Percentiles rank a stretch among this genome's conserved stretches.
Evolutionary conservation across 2,888 invertebrate genomes (phyloP).

Genomic region (Acanthosepion pharaonis): DNA sequence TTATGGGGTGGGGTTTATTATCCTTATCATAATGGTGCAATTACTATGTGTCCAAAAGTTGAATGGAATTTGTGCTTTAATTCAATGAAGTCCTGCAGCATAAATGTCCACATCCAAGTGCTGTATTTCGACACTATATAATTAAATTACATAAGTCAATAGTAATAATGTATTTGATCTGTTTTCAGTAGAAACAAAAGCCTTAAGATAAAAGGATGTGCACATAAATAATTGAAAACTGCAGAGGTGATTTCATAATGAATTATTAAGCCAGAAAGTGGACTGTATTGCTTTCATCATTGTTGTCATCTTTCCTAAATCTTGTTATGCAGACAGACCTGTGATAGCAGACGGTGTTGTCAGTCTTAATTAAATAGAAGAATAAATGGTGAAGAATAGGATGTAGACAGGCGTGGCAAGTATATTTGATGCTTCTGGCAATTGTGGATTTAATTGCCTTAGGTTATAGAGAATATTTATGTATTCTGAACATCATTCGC

Average conservation of each 20-base stretch:
- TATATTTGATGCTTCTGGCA: background rate
- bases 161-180: background rate
- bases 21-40: too few relatives aligned
- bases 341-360: background rate
- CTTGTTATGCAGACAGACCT: background rate
- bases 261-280: background rate
- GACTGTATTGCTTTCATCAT: background rate
- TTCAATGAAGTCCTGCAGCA: background rate
- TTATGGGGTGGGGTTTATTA: background rate
- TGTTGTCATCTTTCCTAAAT: background rate
- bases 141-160: background rate
- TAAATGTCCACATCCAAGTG: background rate
- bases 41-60: too few relatives aligned
- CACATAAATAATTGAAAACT: background rate
- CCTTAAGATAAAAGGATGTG: background rate
- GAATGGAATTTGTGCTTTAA: background rate
- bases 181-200: background rate
- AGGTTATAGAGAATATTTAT: too few relatives aligned
- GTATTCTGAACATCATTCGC: too few relatives aligned
- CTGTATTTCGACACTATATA: background rate
- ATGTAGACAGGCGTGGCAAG: background rate
- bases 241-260: background rate
- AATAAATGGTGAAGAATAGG: background rate
- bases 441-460: too few relatives aligned
- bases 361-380: background rate